Evolutionary conservation across 2,888 invertebrate genomes (phyloP).

Genomic region (Marronus borbonicus): DNA sequence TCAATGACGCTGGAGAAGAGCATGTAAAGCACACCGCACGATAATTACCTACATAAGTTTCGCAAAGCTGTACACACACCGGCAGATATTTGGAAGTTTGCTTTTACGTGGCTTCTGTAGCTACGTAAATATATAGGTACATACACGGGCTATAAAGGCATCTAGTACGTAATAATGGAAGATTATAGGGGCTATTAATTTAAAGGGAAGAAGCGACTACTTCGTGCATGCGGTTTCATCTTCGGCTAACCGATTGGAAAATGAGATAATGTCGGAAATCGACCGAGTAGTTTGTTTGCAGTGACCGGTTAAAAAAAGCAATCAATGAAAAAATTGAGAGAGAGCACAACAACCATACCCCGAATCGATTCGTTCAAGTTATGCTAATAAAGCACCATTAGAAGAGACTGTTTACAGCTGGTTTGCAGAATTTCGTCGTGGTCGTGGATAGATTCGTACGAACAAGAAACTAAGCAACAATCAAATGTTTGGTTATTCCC

Average conservation of each 20-base stretch:
- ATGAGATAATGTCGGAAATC: not conserved
- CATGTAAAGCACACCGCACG: slow-evolving; percentile 9
- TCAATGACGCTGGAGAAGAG: not conserved
- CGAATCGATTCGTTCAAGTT: no score
- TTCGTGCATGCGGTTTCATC: not conserved
- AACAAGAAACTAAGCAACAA: no score
- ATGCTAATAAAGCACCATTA: no score
- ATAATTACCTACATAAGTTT: slow-evolving; percentile 15
- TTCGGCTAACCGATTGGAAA: not conserved
- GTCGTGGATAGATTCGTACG: no score
- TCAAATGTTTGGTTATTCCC: no score
- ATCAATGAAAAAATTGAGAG: no score
- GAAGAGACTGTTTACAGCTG: no score
- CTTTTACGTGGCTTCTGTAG: not conserved
- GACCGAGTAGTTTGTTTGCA: no score
- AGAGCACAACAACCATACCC: no score
- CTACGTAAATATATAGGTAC: not conserved
- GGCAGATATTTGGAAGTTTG: slow-evolving; percentile 2
- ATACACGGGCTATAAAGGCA: not conserved
- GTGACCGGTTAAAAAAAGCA: no score
- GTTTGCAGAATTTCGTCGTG: no score
- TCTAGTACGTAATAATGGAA: not conserved
- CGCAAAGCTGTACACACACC: not conserved
- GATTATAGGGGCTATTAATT: not conserved
- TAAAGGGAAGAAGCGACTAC: not conserved